These are phyloP conservation scores for Eurystomus gularis DNA, from an alignment of 2,113 vertebrate species.

Conservation along the genomic window DNA sequence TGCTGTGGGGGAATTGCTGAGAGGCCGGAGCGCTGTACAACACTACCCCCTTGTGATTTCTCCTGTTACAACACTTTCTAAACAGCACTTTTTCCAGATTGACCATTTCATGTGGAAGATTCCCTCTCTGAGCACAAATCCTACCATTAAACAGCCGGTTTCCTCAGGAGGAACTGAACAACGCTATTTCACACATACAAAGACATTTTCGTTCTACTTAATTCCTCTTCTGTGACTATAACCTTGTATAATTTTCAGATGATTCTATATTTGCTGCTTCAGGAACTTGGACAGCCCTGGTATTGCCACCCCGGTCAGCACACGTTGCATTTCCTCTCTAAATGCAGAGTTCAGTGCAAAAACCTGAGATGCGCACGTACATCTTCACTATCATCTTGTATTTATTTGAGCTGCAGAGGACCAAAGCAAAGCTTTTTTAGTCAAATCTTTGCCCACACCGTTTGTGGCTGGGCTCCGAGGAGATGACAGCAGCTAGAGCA, in stretches of 20 bases:
- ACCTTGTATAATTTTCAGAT: neutral
- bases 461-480: neutral
- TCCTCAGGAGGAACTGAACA: neutral
- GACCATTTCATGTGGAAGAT: neutral
- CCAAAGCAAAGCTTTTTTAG: neutral
- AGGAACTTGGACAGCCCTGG: neutral
- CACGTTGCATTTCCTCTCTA: neutral
- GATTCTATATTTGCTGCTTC: neutral
- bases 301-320: neutral
- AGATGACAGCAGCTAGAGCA: neutral
- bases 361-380: neutral
- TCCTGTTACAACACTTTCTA: conserved; percentile 41
- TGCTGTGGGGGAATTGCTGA: neutral
- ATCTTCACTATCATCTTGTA: neutral
- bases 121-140: neutral
- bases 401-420: neutral
- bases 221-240: neutral
- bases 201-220: neutral
- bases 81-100: neutral
- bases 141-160: neutral
- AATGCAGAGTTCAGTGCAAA: neutral
- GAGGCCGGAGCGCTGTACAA: conserved; percentile 62
- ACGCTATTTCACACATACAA: neutral
- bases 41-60: conserved; percentile 78
- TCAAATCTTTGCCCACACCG: neutral